These are phyloP conservation scores for Hydraecia micacea DNA, from an alignment of 2,888 invertebrate species.

Conservation along the genomic window DNA sequence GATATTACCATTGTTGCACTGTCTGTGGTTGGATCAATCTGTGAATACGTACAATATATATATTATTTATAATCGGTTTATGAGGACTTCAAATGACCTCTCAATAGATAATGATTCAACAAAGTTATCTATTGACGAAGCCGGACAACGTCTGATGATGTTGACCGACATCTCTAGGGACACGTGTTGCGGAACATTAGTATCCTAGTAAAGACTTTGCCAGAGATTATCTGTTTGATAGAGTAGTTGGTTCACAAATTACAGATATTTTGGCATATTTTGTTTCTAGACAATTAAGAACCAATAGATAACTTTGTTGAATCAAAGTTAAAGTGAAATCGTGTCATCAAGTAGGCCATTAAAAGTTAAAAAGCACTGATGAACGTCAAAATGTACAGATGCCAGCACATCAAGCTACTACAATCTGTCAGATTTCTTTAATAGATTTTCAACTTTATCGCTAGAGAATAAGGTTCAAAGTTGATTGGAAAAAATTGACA, in stretches of 20 bases:
- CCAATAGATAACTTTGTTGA: background rate
- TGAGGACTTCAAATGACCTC: background rate
- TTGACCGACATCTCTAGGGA: background rate
- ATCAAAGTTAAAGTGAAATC: background rate
- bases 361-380: background rate
- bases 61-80: background rate
- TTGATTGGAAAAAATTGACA: no score
- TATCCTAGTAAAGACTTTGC: background rate
- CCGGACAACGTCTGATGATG: background rate
- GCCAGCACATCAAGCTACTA: no score
- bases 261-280: background rate
- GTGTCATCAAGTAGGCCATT: background rate
- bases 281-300: no score
- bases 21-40: constrained; percentile 71
- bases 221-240: background rate
- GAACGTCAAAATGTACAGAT: background rate
- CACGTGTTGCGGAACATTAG: background rate
- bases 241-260: no score
- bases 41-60: background rate
- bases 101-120: background rate
- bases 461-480: no score
- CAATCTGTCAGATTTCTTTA: no score
- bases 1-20: constrained; percentile 72
- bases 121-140: background rate
- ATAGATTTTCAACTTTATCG: no score